Evolutionary conservation across 1,140 invertebrate species (phyloP), one percentile per base, ranked within the genome.

Genomic region (Tenebrio molitor): DNA sequence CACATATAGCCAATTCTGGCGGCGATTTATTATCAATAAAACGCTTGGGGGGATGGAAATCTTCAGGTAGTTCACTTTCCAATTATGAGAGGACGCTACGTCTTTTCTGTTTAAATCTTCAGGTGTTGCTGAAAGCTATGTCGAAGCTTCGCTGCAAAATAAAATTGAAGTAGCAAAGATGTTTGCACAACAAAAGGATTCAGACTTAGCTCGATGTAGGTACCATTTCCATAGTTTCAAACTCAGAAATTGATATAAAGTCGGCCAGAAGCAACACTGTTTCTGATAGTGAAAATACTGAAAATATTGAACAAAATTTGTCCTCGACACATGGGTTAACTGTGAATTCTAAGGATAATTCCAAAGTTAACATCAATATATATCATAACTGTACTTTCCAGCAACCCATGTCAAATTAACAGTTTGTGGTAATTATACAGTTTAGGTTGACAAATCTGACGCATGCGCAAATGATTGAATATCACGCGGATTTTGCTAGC

Each of bases 1-100:
- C 58, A 71, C 44, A 71, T 42, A 42, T 67, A n/a, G 33, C 64
- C 7, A 67, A 67, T 36, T 14, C n/a, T 42, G 39, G 64, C 10
- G 64, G 17, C 16, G 16, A 44, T 50, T 67, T 67, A 44, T 21
- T 44, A 17, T 17, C 64, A 19, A 46, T 42, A 21, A 67, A 67
- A 67, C 2, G 25, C 12, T 19, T 21, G 12, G 64, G 64, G 17
- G 39, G 5, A 12, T 67, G 64, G 64, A 67, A 67, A 44, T 42
- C 33, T 67, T 33, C 29, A 39, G 36, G 36, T 39, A 39, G 12
- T 39, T 39, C 36, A 39, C 36, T 39, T 39, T 39, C 12, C 12
- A 39, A 39, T 39, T 39, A n/a, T 2, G 36, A 39, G 12, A 39
- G n/a, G 36, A 39, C 6, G 12, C 36, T 39, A 39, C 6, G 36